Evolutionary conservation across 2,113 vertebrate species (phyloP), one percentile per base, ranked within the genome.

Genomic region (Nansenia antarctica): DNA sequence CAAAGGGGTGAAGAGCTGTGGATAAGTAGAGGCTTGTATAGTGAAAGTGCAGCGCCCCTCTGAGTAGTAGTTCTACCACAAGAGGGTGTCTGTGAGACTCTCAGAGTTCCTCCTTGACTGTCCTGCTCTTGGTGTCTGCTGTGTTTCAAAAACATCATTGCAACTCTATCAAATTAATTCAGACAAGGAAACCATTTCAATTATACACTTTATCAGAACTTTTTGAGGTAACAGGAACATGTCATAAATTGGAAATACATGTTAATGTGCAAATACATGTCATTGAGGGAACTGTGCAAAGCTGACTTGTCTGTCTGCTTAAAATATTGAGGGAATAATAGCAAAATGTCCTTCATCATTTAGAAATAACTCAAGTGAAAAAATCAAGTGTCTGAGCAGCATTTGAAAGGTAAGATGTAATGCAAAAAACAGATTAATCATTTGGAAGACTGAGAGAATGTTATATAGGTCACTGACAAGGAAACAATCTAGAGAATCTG

Each of bases 141-240:
- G n/a, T n/a, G n/a, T n/a, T n/a, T n/a, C n/a, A n/a, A n/a, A n/a
- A n/a, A n/a, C n/a, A n/a, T n/a, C n/a, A n/a, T n/a, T n/a, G n/a
- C n/a, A n/a, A n/a, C n/a, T n/a, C n/a, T n/a, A n/a, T n/a, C 11
- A 53, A 42, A 22, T 27, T 11, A 14, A 20, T 24, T 24, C 22
- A 53, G 39, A 15, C 15, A n/a, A n/a, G n/a, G n/a, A n/a, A n/a
- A n/a, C n/a, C 53, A 31, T 65, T 22, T 37, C 8, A n/a, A 65
- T 62, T 35, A 7, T 58, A 39, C 66, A 30, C 2, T 60, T 88
- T 84, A 73, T n/a, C n/a, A n/a, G n/a, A n/a, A n/a, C n/a, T 83
- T 82, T 86, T 26, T 15, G 27, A 70, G 14, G 15, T 74, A 24
- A 66, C 47, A 62, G 5, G 58, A 70, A 60, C 65, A 37, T 37